These are phyloP conservation scores for Alca torda DNA, from an alignment of 2,797 vertebrate genomes.

Conservation along the genomic window DNA sequence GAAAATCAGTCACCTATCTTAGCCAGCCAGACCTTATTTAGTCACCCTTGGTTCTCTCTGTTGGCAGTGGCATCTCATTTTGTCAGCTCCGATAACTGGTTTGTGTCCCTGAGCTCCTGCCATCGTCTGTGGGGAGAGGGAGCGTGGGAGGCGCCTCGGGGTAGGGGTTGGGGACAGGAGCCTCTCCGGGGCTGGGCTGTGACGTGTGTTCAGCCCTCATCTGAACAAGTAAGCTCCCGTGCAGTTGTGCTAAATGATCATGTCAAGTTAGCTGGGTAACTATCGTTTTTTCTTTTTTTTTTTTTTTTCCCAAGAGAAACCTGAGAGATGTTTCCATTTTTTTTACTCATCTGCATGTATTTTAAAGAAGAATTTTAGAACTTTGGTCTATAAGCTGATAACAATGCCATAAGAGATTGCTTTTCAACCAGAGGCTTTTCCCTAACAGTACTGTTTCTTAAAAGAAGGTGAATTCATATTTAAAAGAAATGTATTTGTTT, in stretches of 20 bases:
- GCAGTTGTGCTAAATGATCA: not conserved
- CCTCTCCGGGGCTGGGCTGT: not conserved
- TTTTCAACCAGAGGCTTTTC: not conserved
- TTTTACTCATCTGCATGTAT: not conserved
- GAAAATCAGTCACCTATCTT: conserved; percentile 22
- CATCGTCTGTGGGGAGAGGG: not conserved
- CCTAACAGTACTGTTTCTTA: not conserved
- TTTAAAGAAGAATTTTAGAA: not conserved
- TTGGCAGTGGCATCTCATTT: not conserved
- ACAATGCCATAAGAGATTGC: not conserved
- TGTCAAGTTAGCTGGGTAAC: not conserved
- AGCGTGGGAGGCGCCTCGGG: not conserved
- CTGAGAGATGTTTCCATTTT: not conserved
- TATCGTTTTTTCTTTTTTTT: not conserved
- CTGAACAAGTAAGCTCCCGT: not conserved
- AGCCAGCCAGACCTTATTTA: not conserved
- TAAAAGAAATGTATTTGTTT: not conserved
- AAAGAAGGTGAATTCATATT: not conserved
- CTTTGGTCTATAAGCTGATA: not conserved
- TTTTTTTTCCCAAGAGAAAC: not conserved
- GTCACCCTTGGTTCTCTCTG: not conserved
- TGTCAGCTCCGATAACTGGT: not conserved
- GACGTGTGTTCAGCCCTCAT: not conserved
- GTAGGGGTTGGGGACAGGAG: not conserved
- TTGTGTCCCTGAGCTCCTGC: not conserved